These are phyloP conservation scores for Meloe dianella DNA, from an alignment of 2,888 invertebrate genomes.

Conservation along the genomic window DNA sequence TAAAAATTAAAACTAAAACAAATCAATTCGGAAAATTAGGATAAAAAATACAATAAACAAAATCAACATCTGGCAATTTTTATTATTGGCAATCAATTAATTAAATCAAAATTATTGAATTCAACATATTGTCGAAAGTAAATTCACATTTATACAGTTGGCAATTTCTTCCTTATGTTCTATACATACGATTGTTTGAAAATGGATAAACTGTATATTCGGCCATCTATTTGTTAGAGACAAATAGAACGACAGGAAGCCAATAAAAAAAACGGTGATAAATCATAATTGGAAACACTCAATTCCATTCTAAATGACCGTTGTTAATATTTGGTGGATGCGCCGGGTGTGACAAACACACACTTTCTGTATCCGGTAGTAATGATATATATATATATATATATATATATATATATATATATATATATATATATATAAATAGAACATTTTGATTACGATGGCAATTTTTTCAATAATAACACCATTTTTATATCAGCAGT, in stretches of 20 bases:
- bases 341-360: not conserved
- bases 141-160: not conserved
- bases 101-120: not conserved
- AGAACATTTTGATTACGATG: not conserved
- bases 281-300: not conserved
- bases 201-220: not conserved
- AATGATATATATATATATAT: no score
- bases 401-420: no score
- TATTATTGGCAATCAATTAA: not conserved
- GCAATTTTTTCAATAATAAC: not conserved
- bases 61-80: constrained; percentile 2
- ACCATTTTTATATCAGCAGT: not conserved
- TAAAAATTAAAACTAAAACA: constrained; percentile 15
- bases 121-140: not conserved
- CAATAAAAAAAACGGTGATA: not conserved
- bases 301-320: not conserved
- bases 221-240: not conserved
- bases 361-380: not conserved
- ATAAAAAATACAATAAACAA: not conserved
- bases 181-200: not conserved
- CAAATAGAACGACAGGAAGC: not conserved
- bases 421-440: no score
- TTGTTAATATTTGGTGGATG: constrained; percentile 5
- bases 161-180: not conserved
- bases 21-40: not conserved